Percentiles rank a stretch among this genome's conserved stretches.
Conservation (phyloP, 2,888 invertebrate genomes). For the Taenaris catops region DNA sequence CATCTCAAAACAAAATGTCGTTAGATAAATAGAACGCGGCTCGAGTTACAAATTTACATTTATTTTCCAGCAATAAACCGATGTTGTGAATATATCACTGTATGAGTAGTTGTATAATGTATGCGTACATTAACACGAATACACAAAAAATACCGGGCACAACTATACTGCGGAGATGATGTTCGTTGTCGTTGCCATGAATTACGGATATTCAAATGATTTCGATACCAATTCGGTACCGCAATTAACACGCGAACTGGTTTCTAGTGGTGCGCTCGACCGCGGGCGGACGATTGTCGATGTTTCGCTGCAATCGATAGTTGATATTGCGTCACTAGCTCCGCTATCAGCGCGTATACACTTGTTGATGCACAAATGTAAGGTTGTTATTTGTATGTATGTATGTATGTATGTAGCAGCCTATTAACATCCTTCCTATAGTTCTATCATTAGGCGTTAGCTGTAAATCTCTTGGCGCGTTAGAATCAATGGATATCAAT, state of each 20-base stretch:
- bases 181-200: conserved; percentile 64
- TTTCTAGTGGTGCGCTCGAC: conserved; percentile 48
- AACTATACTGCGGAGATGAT: conserved; percentile 51
- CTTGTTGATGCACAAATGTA: too few species aligned
- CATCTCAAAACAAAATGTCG: too few species aligned
- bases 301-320: too few species aligned
- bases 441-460: conserved; percentile 28
- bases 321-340: too few species aligned
- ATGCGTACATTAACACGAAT: conserved; percentile 63
- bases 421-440: too few species aligned
- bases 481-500: conserved; percentile 76
- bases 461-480: conserved; percentile 63
- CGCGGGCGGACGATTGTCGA: too few species aligned
- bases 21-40: too few species aligned
- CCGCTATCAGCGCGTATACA: too few species aligned
- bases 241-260: conserved; percentile 76
- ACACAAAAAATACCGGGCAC: conserved; percentile 31
- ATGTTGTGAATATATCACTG: conserved; percentile 17
- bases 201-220: conserved; percentile 75
- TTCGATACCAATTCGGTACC: conserved; percentile 75
- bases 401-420: too few species aligned
- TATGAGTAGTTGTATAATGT: conserved; percentile 39
- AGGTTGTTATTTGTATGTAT: too few species aligned
- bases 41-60: conserved; percentile 9
- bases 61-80: conserved; percentile 17